Base-by-base conservation (phyloP, 1,140 invertebrate genomes). In the Leptinotarsa defecta region DNA sequence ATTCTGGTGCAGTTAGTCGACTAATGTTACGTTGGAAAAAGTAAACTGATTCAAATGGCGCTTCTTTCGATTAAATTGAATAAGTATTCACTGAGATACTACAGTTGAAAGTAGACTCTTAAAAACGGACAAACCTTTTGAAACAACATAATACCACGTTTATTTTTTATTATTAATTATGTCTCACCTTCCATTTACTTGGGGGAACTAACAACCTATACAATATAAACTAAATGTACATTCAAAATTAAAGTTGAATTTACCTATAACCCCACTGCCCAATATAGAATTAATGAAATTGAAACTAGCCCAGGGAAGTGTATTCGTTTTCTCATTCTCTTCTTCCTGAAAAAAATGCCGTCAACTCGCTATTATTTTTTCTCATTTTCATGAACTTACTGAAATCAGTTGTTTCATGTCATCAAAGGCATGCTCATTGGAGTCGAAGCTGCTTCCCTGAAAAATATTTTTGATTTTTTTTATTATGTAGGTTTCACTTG, bases 211-310 rank as follows among this genome's bases (percentile, higher is more conserved):
- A 8, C 0, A 34, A 43, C 2, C 1, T 8, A 43, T 43, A 43
- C 8, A 11, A 34, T 34, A 8, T 34, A 8, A 8, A 11, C 0
- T 43, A 11, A 11, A 43, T 43, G 8, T 11, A 11, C 8, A 43
- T 43, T 43, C 2, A 11, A 34, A 57, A 57, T 57, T 57, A n/a
- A 19, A 57, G n/a, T n/a, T 57, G 52, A 17, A 57, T 17, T 15
- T 57, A 93, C 95, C 95, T 83, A 96, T 96, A 69, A 96, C 93
- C 74, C 95, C 95, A 81, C 94, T 95, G 67, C 95, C 95, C 75
- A 96, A 92, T 81, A 96, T 96, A n/a, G 94, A 95, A 86, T 96
- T 96, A 83, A 96, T 95, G 86, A 95, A 96, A 88, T 96, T 96
- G 87, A 96, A 96, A 86, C 92, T 94, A 74, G 94, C 93, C 86